These are phyloP conservation scores for Malurus cyaneus DNA, from an alignment of 2,113 vertebrate species.

Conservation along the genomic window DNA sequence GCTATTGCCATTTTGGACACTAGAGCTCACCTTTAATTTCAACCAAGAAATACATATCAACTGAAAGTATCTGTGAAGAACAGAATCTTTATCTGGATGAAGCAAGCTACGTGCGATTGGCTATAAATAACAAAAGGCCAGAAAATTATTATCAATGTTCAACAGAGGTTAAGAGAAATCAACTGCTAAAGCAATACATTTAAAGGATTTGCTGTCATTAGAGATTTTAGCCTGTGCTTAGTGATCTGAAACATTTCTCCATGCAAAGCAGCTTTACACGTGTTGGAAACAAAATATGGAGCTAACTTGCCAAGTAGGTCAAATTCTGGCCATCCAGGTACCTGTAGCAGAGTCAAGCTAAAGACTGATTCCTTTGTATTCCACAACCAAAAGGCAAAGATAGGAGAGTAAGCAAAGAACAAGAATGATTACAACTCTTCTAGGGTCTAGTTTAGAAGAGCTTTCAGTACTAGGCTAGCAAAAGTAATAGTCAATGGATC, in stretches of 20 bases:
- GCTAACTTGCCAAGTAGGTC: slow-evolving; percentile 70
- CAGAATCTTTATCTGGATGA: slow-evolving; percentile 60
- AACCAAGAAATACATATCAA: slow-evolving; percentile 55
- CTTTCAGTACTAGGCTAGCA: slow-evolving; percentile 59
- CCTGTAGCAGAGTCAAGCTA: slow-evolving; percentile 69
- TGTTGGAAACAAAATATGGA: slow-evolving; percentile 25
- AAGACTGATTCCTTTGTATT: slow-evolving; percentile 66
- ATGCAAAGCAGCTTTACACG: slow-evolving; percentile 54
- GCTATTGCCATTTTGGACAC: slow-evolving; percentile 9
- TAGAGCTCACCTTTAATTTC: slow-evolving; percentile 73
- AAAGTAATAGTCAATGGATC: slow-evolving; percentile 64
- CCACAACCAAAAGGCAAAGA: slow-evolving; percentile 57
- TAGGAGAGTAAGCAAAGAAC: slow-evolving; percentile 55
- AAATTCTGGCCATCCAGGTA: slow-evolving; percentile 72
- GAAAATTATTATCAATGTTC: slow-evolving; percentile 43
- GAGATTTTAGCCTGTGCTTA: slow-evolving; percentile 54
- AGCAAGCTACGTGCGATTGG: slow-evolving; percentile 27
- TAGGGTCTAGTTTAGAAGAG: slow-evolving; percentile 61
- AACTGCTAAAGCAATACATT: slow-evolving; percentile 51
- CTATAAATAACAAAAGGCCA: slow-evolving; percentile 63
- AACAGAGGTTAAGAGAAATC: slow-evolving; percentile 50
- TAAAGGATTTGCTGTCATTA: slow-evolving; percentile 46
- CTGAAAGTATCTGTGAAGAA: slow-evolving; percentile 61
- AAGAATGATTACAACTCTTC: slow-evolving; percentile 60
- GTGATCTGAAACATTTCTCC: slow-evolving; percentile 57